Evolutionary conservation across 1,140 invertebrate genomes (phyloP).

Genomic region (Drosophila melanica): DNA sequence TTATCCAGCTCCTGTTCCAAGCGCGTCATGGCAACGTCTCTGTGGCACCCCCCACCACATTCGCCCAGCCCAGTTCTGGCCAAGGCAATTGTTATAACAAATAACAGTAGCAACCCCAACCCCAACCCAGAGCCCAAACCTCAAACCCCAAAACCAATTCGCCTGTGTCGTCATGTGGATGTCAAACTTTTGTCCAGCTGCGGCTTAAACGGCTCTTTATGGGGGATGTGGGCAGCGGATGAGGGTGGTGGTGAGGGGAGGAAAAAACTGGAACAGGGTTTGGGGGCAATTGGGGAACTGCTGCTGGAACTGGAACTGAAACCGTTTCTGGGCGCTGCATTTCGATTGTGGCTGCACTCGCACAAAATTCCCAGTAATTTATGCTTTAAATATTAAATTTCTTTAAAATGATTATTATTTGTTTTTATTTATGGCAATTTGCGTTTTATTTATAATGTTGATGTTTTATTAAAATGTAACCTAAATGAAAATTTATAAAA

Average conservation of each 20-base stretch:
- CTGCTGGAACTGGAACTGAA: not conserved
- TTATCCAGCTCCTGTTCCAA: slow-evolving; percentile 53
- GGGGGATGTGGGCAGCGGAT: not conserved
- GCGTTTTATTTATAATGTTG: too few species aligned
- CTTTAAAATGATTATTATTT: too few species aligned
- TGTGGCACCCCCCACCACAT: not conserved
- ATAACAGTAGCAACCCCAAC: slow-evolving; percentile 59
- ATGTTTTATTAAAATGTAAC: too few species aligned
- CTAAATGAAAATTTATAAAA: too few species aligned
- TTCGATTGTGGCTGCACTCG: slow-evolving; percentile 15
- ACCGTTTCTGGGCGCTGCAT: slow-evolving; percentile 1
- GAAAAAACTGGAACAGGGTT: not conserved
- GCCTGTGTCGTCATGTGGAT: slow-evolving; percentile 72
- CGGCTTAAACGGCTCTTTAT: slow-evolving; percentile 46
- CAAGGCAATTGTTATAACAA: slow-evolving; percentile 77
- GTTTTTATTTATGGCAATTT: too few species aligned
- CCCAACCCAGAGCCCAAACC: slow-evolving; percentile 12
- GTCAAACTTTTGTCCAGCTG: slow-evolving; percentile 80
- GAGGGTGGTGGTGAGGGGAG: not conserved
- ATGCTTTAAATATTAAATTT: too few species aligned
- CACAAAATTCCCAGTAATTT: too few species aligned
- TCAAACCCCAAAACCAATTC: not conserved
- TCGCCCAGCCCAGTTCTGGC: not conserved
- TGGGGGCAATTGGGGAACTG: not conserved
- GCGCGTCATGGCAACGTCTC: slow-evolving; percentile 70